phyloP scores from a whole-genome alignment of 37 sponge, comb jelly and placozoan genomes.

The Beroe forskalii region DNA sequence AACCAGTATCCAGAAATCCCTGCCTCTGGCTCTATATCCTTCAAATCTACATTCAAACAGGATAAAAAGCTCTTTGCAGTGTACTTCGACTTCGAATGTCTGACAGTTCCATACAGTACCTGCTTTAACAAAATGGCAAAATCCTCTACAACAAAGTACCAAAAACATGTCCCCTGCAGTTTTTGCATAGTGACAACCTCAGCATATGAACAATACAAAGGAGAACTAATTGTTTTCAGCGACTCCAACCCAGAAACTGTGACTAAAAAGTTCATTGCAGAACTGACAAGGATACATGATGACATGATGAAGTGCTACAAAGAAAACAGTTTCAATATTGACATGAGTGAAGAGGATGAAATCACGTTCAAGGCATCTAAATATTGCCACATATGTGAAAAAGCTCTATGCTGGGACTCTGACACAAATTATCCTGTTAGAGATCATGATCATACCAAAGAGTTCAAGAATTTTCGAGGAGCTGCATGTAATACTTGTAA shows the following conservation, averaged over 20 bases:
- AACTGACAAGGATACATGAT: background rate
- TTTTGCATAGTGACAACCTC: conserved; percentile 26
- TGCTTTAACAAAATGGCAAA: background rate
- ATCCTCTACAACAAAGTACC: background rate
- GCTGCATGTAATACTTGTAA: conserved; percentile 35
- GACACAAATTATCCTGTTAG: conserved; percentile 7
- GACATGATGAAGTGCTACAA: conserved; percentile 37
- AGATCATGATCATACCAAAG: conserved; percentile 23
- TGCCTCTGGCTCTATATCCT: background rate
- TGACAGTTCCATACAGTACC: conserved; percentile 28
- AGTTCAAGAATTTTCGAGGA: conserved; percentile 28
- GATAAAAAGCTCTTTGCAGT: conserved; percentile 24
- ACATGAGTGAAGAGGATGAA: conserved; percentile 27
- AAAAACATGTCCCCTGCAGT: too few relatives aligned
- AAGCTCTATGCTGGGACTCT: conserved; percentile 1
- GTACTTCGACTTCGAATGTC: conserved; percentile 42
- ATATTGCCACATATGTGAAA: conserved; percentile 24
- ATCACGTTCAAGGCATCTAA: background rate
- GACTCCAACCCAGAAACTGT: background rate
- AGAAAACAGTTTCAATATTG: background rate
- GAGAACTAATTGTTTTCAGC: background rate
- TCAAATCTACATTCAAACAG: background rate
- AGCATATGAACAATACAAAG: background rate
- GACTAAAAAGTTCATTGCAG: background rate
- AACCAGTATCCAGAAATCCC: conserved; percentile 14